These are phyloP conservation scores for Campylomormyrus numenius DNA, from an alignment of 2,113 vertebrate species.

Conservation along the genomic window DNA sequence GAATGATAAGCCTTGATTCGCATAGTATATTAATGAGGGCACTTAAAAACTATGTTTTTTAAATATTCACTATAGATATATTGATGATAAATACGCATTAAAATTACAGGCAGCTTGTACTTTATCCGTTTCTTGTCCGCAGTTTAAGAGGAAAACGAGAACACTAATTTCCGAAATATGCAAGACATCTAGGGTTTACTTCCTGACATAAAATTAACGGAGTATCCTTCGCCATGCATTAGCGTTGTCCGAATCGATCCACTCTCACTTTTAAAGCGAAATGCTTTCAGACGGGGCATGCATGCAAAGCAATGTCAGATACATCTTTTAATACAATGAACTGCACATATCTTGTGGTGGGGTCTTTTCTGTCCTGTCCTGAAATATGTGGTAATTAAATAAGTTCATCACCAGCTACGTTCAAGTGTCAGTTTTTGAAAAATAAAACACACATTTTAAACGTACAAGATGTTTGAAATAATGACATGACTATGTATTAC, in stretches of 20 bases:
- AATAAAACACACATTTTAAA: background rate
- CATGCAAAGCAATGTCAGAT: slow-evolving; percentile 1
- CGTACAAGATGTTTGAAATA: background rate
- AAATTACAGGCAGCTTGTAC: slow-evolving; percentile 10
- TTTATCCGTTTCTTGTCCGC: slow-evolving; percentile 1
- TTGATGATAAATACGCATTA: background rate
- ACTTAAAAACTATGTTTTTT: slow-evolving; percentile 18
- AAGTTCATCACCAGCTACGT: background rate
- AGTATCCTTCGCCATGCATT: background rate
- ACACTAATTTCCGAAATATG: slow-evolving; percentile 13
- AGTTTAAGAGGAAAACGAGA: slow-evolving; percentile 21
- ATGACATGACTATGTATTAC: background rate
- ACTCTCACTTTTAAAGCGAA: background rate
- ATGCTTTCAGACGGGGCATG: background rate
- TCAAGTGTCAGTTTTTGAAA: background rate
- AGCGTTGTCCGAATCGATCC: background rate
- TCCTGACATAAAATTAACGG: background rate
- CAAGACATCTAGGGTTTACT: slow-evolving; percentile 16
- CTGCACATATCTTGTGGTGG: background rate
- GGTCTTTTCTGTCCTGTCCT: slow-evolving; percentile 10
- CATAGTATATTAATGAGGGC: slow-evolving; percentile 12
- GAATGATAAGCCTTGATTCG: background rate
- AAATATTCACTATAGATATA: slow-evolving; percentile 16
- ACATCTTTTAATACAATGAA: background rate
- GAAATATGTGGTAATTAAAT: slow-evolving; percentile 17